These are phyloP conservation scores for Spisula solida DNA, from an alignment of 2,888 invertebrate species.

Conservation along the genomic window DNA sequence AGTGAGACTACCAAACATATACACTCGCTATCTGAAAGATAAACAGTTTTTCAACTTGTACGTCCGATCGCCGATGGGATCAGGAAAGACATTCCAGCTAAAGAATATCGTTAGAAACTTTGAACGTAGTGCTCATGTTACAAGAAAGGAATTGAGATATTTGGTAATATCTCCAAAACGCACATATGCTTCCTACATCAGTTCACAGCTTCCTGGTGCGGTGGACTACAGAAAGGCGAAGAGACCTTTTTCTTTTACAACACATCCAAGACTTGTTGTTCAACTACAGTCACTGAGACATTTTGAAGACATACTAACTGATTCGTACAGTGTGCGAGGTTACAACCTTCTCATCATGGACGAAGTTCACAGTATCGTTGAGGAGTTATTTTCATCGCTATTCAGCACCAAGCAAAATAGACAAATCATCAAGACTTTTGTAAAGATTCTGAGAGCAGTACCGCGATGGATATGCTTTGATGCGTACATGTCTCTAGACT, in stretches of 20 bases:
- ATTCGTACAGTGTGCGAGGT: constrained; percentile 19
- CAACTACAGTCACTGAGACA: constrained; percentile 36
- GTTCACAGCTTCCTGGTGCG: constrained; percentile 9
- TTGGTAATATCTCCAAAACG: constrained; percentile 37
- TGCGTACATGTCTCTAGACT: constrained; percentile 36
- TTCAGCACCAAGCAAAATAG: background rate
- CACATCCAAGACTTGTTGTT: constrained; percentile 30
- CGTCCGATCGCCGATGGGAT: constrained; percentile 36
- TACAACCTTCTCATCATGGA: constrained; percentile 31
- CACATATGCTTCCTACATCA: constrained; percentile 28
- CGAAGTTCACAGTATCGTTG: constrained; percentile 35
- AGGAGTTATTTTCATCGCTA: constrained; percentile 34
- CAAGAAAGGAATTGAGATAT: constrained; percentile 22
- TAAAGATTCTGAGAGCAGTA: constrained; percentile 28
- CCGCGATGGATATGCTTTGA: constrained; percentile 42
- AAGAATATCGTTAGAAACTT: constrained; percentile 24
- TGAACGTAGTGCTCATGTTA: background rate
- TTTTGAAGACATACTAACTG: constrained; percentile 35
- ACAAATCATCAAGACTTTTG: background rate
- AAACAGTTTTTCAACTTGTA: constrained; percentile 31
- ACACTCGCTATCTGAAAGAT: background rate
- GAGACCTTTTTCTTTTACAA: constrained; percentile 5
- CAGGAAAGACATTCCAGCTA: constrained; percentile 39
- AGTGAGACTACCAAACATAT: constrained; percentile 25
- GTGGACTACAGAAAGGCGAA: constrained; percentile 22